Conservation (phyloP, 2,113 vertebrate genomes). For the Chunga burmeisteri region DNA sequence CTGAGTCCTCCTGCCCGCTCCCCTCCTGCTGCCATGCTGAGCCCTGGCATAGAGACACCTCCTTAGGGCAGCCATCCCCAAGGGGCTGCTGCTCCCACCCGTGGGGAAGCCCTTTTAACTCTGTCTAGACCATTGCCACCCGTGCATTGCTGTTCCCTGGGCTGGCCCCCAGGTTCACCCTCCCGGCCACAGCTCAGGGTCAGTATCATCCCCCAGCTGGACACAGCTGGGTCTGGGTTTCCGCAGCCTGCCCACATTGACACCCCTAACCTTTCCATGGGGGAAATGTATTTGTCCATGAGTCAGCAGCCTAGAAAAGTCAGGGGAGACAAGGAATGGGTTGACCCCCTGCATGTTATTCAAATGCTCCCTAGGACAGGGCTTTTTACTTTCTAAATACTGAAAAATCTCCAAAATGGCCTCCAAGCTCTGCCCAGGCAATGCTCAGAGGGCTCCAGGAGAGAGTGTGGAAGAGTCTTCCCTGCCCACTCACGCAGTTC, state of each 20-base stretch:
- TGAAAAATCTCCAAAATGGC: not conserved
- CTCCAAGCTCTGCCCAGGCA: not conserved
- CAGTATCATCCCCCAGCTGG: not conserved
- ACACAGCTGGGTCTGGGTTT: not conserved
- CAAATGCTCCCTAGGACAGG: not conserved
- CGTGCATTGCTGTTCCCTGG: rapidly evolving
- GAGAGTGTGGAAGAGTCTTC: not conserved
- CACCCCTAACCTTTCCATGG: not conserved
- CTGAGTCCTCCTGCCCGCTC: not conserved
- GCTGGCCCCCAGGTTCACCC: not conserved
- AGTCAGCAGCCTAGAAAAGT: not conserved
- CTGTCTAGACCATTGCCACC: not conserved
- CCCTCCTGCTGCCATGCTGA: not conserved
- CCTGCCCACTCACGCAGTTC: not conserved
- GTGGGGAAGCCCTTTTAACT: not conserved
- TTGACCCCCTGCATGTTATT: not conserved
- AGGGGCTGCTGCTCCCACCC: not conserved
- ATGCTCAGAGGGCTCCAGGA: not conserved
- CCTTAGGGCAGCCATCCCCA: not conserved
- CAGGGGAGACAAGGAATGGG: not conserved
- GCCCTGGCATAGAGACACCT: not conserved
- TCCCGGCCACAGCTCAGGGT: not conserved
- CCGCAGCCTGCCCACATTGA: not conserved
- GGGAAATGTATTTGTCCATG: not conserved
- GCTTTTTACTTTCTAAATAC: not conserved